Conservation (phyloP, 2,888 invertebrate species). For the Sussaba pulchella region DNA sequence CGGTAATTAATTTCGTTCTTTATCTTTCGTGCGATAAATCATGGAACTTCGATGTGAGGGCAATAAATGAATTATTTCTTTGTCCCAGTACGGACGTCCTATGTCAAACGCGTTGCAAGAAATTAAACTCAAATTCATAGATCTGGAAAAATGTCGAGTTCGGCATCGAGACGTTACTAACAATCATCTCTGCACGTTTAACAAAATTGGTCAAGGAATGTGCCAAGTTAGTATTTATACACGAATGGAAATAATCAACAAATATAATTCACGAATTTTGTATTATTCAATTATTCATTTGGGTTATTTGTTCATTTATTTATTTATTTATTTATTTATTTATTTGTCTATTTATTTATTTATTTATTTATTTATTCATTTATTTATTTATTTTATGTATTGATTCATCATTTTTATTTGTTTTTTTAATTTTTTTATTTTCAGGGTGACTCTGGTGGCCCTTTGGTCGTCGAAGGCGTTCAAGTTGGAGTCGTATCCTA, state of each 20-base stretch:
- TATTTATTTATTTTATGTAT: too few relatives aligned
- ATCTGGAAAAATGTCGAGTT: not conserved
- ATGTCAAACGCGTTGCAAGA: not conserved
- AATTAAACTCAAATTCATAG: not conserved
- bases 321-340: too few relatives aligned
- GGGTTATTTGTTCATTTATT: too few relatives aligned
- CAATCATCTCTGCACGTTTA: not conserved
- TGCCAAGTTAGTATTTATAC: not conserved
- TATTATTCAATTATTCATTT: too few relatives aligned
- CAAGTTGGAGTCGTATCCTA: conserved; percentile 66
- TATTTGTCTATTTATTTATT: too few relatives aligned
- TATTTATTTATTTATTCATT: too few relatives aligned
- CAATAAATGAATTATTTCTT: not conserved
- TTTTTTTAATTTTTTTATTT: not conserved
- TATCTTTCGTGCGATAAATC: not conserved
- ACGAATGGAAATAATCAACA: too few relatives aligned
- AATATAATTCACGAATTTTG: too few relatives aligned
- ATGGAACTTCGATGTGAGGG: too few relatives aligned
- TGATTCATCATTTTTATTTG: not conserved
- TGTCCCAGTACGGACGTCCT: not conserved
- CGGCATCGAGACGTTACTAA: not conserved
- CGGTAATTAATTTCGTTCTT: conserved; percentile 59
- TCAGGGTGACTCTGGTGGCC: conserved; percentile 68
- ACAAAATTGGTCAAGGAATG: not conserved
- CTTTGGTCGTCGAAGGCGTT: conserved; percentile 52